Evolutionary conservation across 2,888 invertebrate species (phyloP), one percentile per base, ranked within the genome.

Genomic region (Eupithecia tripunctaria): DNA sequence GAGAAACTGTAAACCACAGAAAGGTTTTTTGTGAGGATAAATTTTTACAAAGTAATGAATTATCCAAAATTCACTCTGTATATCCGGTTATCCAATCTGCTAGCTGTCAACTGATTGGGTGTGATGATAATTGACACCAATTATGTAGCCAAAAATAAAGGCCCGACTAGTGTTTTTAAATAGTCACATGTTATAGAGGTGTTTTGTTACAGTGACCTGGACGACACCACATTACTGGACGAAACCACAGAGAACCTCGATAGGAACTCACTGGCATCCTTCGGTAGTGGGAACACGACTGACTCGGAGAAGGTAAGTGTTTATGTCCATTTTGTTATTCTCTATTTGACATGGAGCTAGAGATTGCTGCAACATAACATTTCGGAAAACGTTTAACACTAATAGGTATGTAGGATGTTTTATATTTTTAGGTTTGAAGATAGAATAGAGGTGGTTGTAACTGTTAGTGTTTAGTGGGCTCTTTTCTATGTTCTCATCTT

Each of bases 201-300:
- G 12, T 56, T 25, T 56, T 74, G 80, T 88, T 89, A 36, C 93
- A 97, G 99, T 86, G 98, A 99, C 89, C 94, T 99, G 84, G 99
- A 99, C 80, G 99, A 99, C 80, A 96, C 96, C 80, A 96, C 97
- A 18, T 95, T 97, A 12, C 94, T 97, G 64, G 98, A 98, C 78
- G 97, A 98, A 85, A 97, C 97, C 80, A 97, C 97, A 75, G 98
- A 98, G 85, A 97, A 97, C 87, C 95, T 97, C 77, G 98, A 98
- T 87, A 95, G 98, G 74, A 98, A 98, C 84, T 98, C 98, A 0
- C 90, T 98, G 80, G 97, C 98, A 43, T 99, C 99, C 59, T 98
- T 98, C 84, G 98, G 98, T 69, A 99, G 98, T 75, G 98, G 98
- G 47, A 98, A 98, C 90, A 99, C 99, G 25, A 98, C 98, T 0